A percentile compares a stretch with the other conserved stretches of the same genome.
Evolutionary conservation across 2,888 invertebrate species (phyloP).

Genomic region (Zaprionus bogoriensis): DNA sequence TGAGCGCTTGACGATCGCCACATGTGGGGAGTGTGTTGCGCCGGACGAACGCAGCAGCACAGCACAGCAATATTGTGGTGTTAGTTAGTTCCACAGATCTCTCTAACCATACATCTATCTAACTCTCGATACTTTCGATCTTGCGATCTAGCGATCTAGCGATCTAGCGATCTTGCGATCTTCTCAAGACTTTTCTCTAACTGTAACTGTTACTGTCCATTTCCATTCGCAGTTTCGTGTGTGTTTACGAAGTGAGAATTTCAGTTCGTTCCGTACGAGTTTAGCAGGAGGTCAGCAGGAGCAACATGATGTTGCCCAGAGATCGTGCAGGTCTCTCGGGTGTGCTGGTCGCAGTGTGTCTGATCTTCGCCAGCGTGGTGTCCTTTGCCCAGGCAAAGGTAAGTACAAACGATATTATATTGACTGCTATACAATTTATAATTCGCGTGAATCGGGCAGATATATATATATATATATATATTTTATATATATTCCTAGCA

Average conservation of each 20-base stretch:
- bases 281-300: constrained; percentile 48
- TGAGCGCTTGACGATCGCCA: constrained; percentile 83
- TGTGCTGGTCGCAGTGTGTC: constrained; percentile 71
- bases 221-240: constrained; percentile 74
- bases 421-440: too few species aligned
- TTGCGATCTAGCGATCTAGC: too few species aligned
- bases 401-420: constrained; percentile 51
- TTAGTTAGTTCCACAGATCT: constrained; percentile 46
- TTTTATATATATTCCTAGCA: too few species aligned
- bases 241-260: constrained; percentile 59
- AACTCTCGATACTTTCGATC: not conserved
- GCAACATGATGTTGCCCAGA: constrained; percentile 81
- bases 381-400: constrained; percentile 79
- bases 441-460: too few species aligned
- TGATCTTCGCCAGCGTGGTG: constrained; percentile 69
- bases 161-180: too few species aligned
- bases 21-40: constrained; percentile 82
- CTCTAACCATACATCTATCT: not conserved
- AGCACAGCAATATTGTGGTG: constrained; percentile 60
- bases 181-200: not conserved
- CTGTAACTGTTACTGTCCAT: too few species aligned
- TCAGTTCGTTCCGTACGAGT: constrained; percentile 29
- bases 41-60: constrained; percentile 78
- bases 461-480: too few species aligned
- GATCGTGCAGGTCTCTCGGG: constrained; percentile 81